A percentile compares a stretch with the other conserved stretches of the same genome.
These are phyloP conservation scores for Glyptemys insculpta DNA, from an alignment of 2,797 vertebrate genomes.

Conservation along the genomic window DNA sequence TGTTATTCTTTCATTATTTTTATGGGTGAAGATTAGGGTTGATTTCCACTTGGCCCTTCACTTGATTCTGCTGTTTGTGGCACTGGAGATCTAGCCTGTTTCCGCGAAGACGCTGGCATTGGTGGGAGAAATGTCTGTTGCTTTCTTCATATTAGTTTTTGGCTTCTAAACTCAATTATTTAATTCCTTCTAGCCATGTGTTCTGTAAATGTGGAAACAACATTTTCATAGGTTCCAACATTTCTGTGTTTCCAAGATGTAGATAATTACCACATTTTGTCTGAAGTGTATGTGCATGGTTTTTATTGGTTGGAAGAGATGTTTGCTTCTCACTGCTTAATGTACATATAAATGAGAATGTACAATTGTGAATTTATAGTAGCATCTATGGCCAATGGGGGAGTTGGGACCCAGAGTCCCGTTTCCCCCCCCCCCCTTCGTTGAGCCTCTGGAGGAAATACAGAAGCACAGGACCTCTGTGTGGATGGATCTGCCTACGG, in stretches of 20 bases:
- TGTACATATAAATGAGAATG: neutral
- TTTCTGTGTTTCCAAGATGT: neutral
- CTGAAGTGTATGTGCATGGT: neutral
- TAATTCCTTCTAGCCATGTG: neutral
- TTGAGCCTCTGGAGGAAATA: neutral
- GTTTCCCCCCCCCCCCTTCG: accelerated
- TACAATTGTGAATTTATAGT: neutral
- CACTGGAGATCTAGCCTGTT: neutral
- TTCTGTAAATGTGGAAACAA: neutral
- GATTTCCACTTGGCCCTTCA: neutral
- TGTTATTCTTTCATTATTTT: neutral
- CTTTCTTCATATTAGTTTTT: neutral
- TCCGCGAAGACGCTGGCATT: neutral
- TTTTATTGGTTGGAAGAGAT: neutral
- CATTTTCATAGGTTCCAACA: neutral
- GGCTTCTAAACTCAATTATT: neutral
- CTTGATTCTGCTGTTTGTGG: neutral
- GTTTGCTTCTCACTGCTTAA: neutral
- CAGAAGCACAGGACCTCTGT: neutral
- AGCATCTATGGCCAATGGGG: too few relatives aligned
- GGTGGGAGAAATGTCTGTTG: neutral
- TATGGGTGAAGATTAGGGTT: neutral
- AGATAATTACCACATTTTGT: neutral
- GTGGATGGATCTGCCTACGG: neutral
- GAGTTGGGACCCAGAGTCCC: too few relatives aligned